phyloP scores from a whole-genome alignment of 1,140 invertebrate genomes.

The Zaprionus inermis region DNA sequence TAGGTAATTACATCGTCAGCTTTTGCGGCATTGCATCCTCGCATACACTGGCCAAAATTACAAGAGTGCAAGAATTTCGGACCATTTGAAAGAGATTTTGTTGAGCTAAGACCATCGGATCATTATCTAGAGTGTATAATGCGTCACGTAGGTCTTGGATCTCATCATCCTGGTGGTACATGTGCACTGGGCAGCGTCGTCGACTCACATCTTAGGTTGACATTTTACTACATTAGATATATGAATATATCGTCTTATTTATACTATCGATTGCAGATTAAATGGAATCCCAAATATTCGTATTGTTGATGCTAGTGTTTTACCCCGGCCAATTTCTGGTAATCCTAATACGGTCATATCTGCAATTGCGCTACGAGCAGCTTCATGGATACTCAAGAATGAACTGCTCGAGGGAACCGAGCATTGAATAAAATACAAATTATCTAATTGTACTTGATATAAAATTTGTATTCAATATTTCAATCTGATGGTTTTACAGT shows the following conservation, averaged over 20 bases:
- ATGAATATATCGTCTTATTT: background rate
- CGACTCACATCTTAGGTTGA: constrained; percentile 64
- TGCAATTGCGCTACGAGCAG: constrained; percentile 88
- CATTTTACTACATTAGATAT: background rate
- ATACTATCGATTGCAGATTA: constrained; percentile 85
- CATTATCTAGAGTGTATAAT: constrained; percentile 88
- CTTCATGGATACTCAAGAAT: constrained; percentile 85
- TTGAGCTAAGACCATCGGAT: constrained; percentile 83
- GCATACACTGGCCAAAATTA: constrained; percentile 87
- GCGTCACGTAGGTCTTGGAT: constrained; percentile 87
- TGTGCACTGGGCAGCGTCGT: constrained; percentile 86
- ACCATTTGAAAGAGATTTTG: constrained; percentile 70
- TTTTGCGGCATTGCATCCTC: constrained; percentile 87
- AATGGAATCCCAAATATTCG: constrained; percentile 86
- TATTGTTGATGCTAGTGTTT: constrained; percentile 89
- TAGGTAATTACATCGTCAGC: constrained; percentile 85
- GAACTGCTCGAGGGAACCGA: constrained; percentile 42
- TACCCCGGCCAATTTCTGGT: constrained; percentile 88
- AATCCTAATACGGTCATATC: constrained; percentile 89
- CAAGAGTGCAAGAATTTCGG: constrained; percentile 85
- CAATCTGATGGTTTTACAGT: constrained; percentile 56
- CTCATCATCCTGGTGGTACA: constrained; percentile 89
- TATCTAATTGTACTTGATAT: background rate
- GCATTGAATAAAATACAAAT: background rate
- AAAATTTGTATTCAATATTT: constrained; percentile 17